Base-by-base conservation (phyloP, 2,888 invertebrate genomes). In the Dynastes maya region DNA sequence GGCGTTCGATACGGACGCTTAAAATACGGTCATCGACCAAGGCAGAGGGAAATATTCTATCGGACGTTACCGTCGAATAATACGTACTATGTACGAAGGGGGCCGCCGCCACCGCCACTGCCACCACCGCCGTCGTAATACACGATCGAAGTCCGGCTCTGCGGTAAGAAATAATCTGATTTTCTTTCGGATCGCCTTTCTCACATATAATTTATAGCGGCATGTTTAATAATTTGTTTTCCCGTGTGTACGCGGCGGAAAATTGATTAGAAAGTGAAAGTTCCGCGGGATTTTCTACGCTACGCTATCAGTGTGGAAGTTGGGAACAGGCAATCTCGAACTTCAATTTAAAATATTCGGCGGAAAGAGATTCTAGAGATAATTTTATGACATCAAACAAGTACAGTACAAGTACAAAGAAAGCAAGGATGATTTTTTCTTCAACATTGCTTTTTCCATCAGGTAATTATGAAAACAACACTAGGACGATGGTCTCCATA, bases 21-120 rank as follows among this genome's bases (percentile, higher is more conserved):
- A 85, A 86, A 86, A 86, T 86, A 86, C 86, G 86, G 87, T 86
- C 87, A 88, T 87, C 88, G 87, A 87, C 85, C 86, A 88, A 84
- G 84, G 80, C 80, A 79, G 55, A 58, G 78, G 58, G 72, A 74
- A 80, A 80, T 80, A 82, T 80, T 82, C 81, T 81, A 83, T 78
- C 82, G 83, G 82, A 82, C 83, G 80, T 81, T 81, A 80, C 80
- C 76, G 78, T 79, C 80, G 49, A 45, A 76, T 76, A 53, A 76
- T 67, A 58, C 55, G 27, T 29, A 8, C 22, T 45, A 45, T 11
- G 45, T 45, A 45, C 45, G 45, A 45, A 53, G 55, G 49, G 68
- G 22, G 49, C 16, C 40, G 8, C 45, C 45, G 1, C 45, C 9
- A 2, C 45, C 11, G 2, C 45, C 45, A 8, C 45, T 8, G 1